phyloP scores from a whole-genome alignment of 2,113 vertebrate species.

The Stomatorhinus ivindoensis region DNA sequence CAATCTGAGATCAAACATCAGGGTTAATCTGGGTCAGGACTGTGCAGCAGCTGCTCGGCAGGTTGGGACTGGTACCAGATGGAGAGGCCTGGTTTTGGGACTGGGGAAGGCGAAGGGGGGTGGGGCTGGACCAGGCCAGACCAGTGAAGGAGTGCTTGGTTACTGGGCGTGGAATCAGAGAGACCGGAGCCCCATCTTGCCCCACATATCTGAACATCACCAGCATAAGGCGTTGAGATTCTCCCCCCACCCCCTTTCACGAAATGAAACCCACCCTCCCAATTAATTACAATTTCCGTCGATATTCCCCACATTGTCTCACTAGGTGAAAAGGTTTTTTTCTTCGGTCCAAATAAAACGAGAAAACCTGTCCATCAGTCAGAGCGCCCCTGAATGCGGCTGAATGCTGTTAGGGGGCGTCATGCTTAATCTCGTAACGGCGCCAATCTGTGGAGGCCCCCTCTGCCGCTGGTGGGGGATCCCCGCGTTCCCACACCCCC shows the following conservation, averaged over 20 bases:
- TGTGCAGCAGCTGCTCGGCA: slow-evolving; percentile 55
- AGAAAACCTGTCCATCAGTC: neutral
- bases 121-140: neutral
- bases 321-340: neutral
- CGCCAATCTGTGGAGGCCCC: slow-evolving; percentile 12
- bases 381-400: neutral
- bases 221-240: neutral
- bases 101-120: neutral
- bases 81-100: neutral
- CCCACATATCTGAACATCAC: neutral
- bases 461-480: neutral
- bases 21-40: slow-evolving; percentile 27
- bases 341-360: neutral
- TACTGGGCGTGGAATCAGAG: neutral
- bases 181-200: neutral
- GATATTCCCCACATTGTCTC: neutral
- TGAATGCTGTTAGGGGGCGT: slow-evolving; percentile 25
- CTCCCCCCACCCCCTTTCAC: neutral
- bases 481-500: slow-evolving; percentile 24
- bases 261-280: neutral
- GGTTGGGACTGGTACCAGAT: slow-evolving; percentile 19
- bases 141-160: neutral
- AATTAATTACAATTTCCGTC: neutral
- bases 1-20: slow-evolving; percentile 16
- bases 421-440: slow-evolving; percentile 25